Evolutionary conservation across 2,797 vertebrate genomes (phyloP).

Genomic region (Gallinago nigripennis): DNA sequence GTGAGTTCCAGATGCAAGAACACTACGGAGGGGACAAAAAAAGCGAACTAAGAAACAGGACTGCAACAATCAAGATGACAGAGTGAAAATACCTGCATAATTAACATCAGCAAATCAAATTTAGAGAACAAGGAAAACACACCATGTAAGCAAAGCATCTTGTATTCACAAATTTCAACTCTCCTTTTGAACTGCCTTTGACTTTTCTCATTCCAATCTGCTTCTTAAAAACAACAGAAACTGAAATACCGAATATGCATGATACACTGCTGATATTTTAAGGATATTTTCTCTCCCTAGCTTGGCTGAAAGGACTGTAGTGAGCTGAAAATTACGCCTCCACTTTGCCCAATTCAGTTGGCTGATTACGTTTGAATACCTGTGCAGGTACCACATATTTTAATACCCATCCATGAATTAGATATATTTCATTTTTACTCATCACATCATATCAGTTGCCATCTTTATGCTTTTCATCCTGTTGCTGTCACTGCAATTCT

Average conservation of each 20-base stretch:
- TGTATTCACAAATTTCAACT: not conserved
- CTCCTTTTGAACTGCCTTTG: constrained; percentile 10
- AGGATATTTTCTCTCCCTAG: constrained; percentile 41
- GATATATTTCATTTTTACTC: not conserved
- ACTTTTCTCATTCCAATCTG: constrained; percentile 51
- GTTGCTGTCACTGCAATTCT: not conserved
- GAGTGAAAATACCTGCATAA: not conserved
- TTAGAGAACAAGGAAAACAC: not conserved
- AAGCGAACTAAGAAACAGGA: not conserved
- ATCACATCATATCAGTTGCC: not conserved
- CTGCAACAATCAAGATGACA: not conserved
- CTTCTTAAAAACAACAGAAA: constrained; percentile 64
- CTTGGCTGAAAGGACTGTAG: constrained; percentile 25
- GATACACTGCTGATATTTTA: constrained; percentile 53
- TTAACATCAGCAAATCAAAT: constrained; percentile 7
- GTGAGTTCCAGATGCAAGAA: not conserved
- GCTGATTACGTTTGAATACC: constrained; percentile 55
- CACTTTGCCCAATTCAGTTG: constrained; percentile 60
- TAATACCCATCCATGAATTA: constrained; percentile 37
- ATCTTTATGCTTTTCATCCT: not conserved
- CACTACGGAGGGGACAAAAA: not conserved
- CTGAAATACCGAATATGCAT: constrained; percentile 61
- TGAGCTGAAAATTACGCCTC: constrained; percentile 65
- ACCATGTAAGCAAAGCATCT: not conserved
- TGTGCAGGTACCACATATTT: constrained; percentile 41